phyloP scores from a whole-genome alignment of 2,888 invertebrate species.

The Agapostemon virescens region DNA sequence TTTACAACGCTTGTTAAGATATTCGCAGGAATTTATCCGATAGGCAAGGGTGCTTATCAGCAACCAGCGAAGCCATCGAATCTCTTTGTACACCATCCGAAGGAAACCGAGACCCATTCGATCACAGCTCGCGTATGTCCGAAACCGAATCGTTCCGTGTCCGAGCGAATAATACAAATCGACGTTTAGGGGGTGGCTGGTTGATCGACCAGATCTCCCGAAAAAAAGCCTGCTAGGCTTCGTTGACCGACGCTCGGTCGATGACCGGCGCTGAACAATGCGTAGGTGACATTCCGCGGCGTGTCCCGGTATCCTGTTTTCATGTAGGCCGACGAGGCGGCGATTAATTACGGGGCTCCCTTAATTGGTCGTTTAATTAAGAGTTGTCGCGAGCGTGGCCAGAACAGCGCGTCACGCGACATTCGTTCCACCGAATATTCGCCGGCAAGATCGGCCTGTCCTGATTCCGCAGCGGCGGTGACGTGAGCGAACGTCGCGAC shows the following conservation, averaged over 20 bases:
- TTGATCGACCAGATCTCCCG: not conserved
- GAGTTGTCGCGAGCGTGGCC: slow-evolving; percentile 46
- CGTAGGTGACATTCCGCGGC: slow-evolving; percentile 33
- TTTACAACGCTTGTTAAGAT: no score
- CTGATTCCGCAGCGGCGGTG: slow-evolving; percentile 48
- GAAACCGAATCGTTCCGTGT: not conserved
- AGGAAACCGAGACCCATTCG: not conserved
- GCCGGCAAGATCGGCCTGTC: slow-evolving; percentile 44
- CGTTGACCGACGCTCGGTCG: not conserved
- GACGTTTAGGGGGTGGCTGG: not conserved
- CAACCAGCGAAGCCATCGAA: not conserved
- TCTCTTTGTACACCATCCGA: not conserved
- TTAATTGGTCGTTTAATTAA: slow-evolving; percentile 69
- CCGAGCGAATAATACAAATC: not conserved
- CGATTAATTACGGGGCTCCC: slow-evolving; percentile 60
- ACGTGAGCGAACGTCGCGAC: slow-evolving; percentile 6
- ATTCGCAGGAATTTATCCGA: no score
- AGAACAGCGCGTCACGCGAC: slow-evolving; percentile 59
- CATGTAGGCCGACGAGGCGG: slow-evolving; percentile 43
- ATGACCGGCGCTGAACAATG: slow-evolving; percentile 14
- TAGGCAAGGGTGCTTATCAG: not conserved
- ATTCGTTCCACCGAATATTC: slow-evolving; percentile 61
- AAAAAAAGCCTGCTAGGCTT: not conserved
- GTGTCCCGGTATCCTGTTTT: slow-evolving; percentile 36
- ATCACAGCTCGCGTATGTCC: no score